Base-by-base conservation (phyloP, 2,113 vertebrate species). In the Vimba vimba region DNA sequence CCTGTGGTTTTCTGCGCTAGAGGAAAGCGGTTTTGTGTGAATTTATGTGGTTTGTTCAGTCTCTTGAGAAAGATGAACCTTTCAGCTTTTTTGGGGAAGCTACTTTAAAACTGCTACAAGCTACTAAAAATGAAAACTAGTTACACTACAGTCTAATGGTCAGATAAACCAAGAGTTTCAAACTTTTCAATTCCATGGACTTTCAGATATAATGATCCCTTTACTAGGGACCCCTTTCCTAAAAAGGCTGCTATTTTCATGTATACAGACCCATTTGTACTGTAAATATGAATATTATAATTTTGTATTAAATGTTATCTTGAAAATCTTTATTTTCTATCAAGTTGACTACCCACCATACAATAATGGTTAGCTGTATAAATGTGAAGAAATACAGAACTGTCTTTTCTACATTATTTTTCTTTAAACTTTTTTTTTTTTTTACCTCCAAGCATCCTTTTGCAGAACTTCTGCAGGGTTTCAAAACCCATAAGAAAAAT, bases 51-150 rank as follows among this genome's bases (percentile, higher is more conserved):
- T 50, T 81, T 25, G 77, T 79, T 71, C 4, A 23, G 64, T n/a
- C 17, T 69, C 64, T 82, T 27, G 33, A 73, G 50, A 73, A 73
- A 23, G 30, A 25, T 59, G 50, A 55, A 59, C 82, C 52, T 73
- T 52, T 43, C 81, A 55, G 66, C 12, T 83, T 73, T 21, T 3
- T 69, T 68, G 30, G 30, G 7, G 3, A 69, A 39, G 33, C 19
- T 71, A 21, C 33, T 69, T 69, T 69, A 69, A 69, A 69, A 39
- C 21, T 23, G 68, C 19, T n/a, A 43, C 21, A 43, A 11, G 68
- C 36, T n/a, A 43, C 68, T 43, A n/a, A 71, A 71, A 43, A 39
- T 23, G 4, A 71, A 23, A 71, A 4, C 19, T 11, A 5, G 66
- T 39, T 21, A 43, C 21, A 71, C 19, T 39, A 12, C 33, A 71